Conservation (phyloP, 1,140 invertebrate species). For the Arion vulgaris region DNA sequence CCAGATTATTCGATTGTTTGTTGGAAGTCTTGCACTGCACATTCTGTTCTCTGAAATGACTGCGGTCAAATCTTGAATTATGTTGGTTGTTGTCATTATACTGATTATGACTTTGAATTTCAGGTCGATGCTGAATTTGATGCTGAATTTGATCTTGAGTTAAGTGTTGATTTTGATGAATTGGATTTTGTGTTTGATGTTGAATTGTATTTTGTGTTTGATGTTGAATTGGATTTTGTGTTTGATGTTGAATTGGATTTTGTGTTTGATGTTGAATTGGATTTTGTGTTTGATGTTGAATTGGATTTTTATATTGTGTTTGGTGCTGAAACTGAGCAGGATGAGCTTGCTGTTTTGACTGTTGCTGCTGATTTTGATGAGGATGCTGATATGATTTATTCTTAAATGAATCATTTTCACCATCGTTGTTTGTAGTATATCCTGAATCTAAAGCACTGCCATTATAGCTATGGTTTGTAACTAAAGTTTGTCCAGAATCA, state of each 20-base stretch:
- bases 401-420: slow-evolving; percentile 42
- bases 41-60: background rate
- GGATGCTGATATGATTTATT: background rate
- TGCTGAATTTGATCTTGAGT: slow-evolving; percentile 5
- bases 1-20: slow-evolving; percentile 4
- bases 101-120: background rate
- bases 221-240: no score
- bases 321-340: background rate
- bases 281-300: no score
- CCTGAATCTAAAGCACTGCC: slow-evolving; percentile 49
- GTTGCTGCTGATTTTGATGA: slow-evolving; percentile 27
- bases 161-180: background rate
- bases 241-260: no score
- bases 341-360: slow-evolving; percentile 22
- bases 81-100: no score
- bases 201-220: background rate
- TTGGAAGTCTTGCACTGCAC: background rate
- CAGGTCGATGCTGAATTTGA: background rate
- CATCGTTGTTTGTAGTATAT: slow-evolving; percentile 51
- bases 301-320: background rate
- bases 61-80: background rate
- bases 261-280: no score
- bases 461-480: slow-evolving; percentile 43
- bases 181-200: no score
- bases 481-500: slow-evolving; percentile 39